Evolutionary conservation across 1,140 invertebrate genomes (phyloP).

Genomic region (Temnothorax nylanderi): DNA sequence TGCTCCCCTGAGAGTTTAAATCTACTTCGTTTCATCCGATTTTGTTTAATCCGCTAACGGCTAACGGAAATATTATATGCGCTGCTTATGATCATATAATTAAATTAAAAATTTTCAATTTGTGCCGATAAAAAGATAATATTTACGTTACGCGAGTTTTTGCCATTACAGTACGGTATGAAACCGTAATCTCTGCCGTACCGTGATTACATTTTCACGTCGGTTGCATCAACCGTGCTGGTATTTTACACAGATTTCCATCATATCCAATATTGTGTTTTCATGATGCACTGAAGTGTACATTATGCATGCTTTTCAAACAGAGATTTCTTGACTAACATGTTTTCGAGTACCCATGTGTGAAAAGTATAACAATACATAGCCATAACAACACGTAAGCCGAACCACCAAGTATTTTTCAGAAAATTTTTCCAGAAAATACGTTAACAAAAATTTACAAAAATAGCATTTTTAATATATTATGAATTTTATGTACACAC

Average conservation of each 20-base stretch:
- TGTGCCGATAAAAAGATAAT: not conserved
- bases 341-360: not conserved
- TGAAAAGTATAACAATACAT: not conserved
- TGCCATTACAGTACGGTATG: no score
- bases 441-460: not conserved
- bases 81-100: not conserved
- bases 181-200: not conserved
- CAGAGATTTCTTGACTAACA: not conserved
- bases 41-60: not conserved
- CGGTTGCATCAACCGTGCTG: not conserved
- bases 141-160: not conserved
- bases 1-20: not conserved
- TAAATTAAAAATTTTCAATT: not conserved
- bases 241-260: not conserved
- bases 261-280: conserved; percentile 2
- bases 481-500: not conserved
- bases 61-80: not conserved
- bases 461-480: not conserved
- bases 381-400: not conserved
- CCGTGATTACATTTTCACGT: not conserved
- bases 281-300: not conserved
- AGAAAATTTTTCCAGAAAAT: not conserved
- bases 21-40: not conserved
- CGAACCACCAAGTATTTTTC: not conserved
- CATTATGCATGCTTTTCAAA: not conserved